phyloP scores from a whole-genome alignment of 2,797 vertebrate genomes.

The Labroides dimidiatus region DNA sequence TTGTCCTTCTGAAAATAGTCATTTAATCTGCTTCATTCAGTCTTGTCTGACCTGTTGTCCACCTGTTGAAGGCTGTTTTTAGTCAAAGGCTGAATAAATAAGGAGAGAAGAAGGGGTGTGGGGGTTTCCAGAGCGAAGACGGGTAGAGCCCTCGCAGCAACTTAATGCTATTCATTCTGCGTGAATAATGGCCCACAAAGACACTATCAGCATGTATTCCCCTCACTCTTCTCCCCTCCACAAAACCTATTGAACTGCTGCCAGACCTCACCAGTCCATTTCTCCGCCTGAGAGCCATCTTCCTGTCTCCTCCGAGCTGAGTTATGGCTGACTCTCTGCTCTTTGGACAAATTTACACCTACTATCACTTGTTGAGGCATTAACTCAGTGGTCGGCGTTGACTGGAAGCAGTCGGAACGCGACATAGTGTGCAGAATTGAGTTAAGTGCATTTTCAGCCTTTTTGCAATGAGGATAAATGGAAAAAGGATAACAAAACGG shows the following conservation, averaged over 20 bases:
- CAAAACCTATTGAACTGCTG: slow-evolving; percentile 58
- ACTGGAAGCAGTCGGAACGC: slow-evolving; percentile 25
- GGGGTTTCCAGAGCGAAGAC: slow-evolving; percentile 31
- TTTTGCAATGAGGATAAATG: slow-evolving; percentile 4
- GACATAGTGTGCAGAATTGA: slow-evolving; percentile 5
- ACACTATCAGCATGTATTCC: slow-evolving; percentile 69
- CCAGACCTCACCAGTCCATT: slow-evolving; percentile 51
- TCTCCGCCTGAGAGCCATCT: slow-evolving; percentile 54
- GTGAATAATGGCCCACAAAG: slow-evolving; percentile 75
- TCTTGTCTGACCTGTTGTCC: slow-evolving; percentile 42
- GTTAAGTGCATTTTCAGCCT: slow-evolving; percentile 19
- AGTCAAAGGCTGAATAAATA: slow-evolving; percentile 58
- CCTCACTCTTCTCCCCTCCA: slow-evolving; percentile 50
- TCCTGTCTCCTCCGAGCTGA: slow-evolving; percentile 50
- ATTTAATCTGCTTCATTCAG: not conserved
- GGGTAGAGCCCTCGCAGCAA: slow-evolving; percentile 51
- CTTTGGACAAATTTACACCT: slow-evolving; percentile 42
- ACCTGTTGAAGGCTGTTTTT: slow-evolving; percentile 68
- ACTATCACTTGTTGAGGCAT: slow-evolving; percentile 30
- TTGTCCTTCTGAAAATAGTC: slow-evolving; percentile 45
- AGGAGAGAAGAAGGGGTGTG: slow-evolving; percentile 17
- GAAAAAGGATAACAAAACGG: slow-evolving; percentile 22
- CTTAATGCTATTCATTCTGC: slow-evolving; percentile 73
- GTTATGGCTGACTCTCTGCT: slow-evolving; percentile 39
- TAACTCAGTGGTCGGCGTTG: slow-evolving; percentile 24